These are phyloP conservation scores for Petrolisthes manimaculis DNA, from an alignment of 2,888 invertebrate species.

Conservation along the genomic window DNA sequence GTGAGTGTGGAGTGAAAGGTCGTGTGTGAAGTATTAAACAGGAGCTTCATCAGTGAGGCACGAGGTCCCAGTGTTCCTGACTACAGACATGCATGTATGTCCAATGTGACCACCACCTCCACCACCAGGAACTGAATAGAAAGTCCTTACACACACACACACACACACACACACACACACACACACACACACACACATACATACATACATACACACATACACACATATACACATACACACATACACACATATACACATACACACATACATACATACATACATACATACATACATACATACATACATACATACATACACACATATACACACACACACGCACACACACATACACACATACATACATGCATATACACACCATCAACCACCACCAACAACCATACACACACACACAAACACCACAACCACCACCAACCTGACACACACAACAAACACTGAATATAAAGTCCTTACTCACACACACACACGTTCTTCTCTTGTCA, in stretches of 20 bases:
- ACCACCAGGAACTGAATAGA: no score
- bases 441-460: background rate
- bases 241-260: background rate
- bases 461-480: background rate
- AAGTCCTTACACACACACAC: no score
- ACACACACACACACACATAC: background rate
- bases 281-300: background rate
- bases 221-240: background rate
- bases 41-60: background rate
- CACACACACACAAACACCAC: background rate
- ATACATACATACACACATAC: constrained; percentile 1
- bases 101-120: background rate
- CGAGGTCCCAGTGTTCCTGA: background rate
- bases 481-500: background rate
- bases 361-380: background rate
- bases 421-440: background rate
- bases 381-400: background rate
- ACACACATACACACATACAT: background rate
- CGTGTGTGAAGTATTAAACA: background rate
- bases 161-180: no score
- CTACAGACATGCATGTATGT: background rate
- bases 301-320: background rate
- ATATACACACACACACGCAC: background rate
- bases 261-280: background rate
- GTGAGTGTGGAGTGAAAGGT: background rate